A percentile compares a stretch with the other conserved stretches of the same genome.
Conservation (phyloP, 2,888 invertebrate genomes). For the Parnassius orleans region DNA sequence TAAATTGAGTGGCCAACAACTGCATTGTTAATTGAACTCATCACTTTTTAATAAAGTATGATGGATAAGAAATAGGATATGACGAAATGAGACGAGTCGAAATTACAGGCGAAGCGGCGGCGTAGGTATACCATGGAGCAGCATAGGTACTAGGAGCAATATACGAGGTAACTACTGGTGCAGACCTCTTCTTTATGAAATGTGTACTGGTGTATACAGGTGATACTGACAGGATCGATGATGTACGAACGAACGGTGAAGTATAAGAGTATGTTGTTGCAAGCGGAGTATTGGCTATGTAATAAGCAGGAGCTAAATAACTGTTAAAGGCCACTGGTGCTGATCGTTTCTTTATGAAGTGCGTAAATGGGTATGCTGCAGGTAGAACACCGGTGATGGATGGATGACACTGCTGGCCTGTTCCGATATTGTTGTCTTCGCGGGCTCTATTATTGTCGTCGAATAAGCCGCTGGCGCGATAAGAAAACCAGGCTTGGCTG, state of each 20-base stretch:
- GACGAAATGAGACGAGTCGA: conserved; percentile 41
- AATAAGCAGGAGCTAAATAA: conserved; percentile 41
- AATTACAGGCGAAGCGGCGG: conserved; percentile 41
- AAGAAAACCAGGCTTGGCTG: conserved; percentile 59
- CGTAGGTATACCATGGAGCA: conserved; percentile 23
- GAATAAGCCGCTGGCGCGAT: conserved; percentile 44
- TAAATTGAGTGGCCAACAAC: too few relatives aligned
- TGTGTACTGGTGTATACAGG: conserved; percentile 47
- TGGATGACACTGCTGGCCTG: conserved; percentile 70
- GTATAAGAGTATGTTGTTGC: conserved; percentile 28
- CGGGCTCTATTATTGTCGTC: conserved; percentile 48
- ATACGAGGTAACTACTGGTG: conserved; percentile 40
- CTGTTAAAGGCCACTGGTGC: conserved; percentile 35
- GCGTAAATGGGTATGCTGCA: conserved; percentile 47
- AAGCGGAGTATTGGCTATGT: conserved; percentile 35
- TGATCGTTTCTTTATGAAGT: conserved; percentile 54
- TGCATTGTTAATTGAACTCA: not conserved
- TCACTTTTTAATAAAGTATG: conserved; percentile 21
- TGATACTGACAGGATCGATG: conserved; percentile 35
- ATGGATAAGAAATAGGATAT: conserved; percentile 10
- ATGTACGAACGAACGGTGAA: conserved; percentile 31
- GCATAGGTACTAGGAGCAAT: conserved; percentile 45
- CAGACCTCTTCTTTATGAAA: conserved; percentile 59
- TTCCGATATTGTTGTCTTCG: conserved; percentile 55
- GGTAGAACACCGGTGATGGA: conserved; percentile 59